A percentile compares a stretch with the other conserved stretches of the same genome.
These are phyloP conservation scores for Harpalus rufipes DNA, from an alignment of 2,888 invertebrate genomes.

Conservation along the genomic window DNA sequence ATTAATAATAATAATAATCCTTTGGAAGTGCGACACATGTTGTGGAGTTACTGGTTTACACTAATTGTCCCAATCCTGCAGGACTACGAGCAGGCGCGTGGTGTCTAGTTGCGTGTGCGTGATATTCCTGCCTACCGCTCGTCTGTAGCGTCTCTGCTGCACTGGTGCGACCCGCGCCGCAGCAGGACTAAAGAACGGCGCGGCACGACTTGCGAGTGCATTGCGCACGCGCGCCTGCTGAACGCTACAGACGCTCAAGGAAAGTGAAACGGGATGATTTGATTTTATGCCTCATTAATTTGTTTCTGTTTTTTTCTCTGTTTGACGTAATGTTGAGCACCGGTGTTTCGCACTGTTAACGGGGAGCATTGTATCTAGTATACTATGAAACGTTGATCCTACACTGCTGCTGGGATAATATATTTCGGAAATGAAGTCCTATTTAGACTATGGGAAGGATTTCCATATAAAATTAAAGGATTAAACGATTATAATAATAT, in stretches of 20 bases:
- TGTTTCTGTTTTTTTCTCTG: constrained; percentile 69
- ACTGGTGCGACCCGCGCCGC: constrained; percentile 61
- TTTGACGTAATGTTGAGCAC: constrained; percentile 74
- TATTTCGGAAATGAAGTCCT: too few species aligned
- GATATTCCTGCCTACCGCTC: constrained; percentile 66
- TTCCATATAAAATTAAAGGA: too few species aligned
- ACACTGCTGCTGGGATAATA: not conserved
- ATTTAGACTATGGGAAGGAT: too few species aligned
- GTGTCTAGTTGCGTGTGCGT: not conserved
- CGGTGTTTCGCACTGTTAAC: constrained; percentile 46
- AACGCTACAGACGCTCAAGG: constrained; percentile 75
- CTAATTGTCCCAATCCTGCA: constrained; percentile 29
- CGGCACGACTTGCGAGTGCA: constrained; percentile 76
- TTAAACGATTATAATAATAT: too few species aligned
- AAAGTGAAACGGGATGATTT: constrained; percentile 76
- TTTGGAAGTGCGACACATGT: not conserved
- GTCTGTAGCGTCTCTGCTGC: constrained; percentile 71
- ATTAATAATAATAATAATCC: constrained; percentile 18
- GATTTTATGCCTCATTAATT: constrained; percentile 75
- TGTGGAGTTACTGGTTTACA: not conserved
- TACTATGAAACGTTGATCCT: not conserved
- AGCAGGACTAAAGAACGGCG: constrained; percentile 59
- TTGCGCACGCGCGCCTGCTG: constrained; percentile 72
- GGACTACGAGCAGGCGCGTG: constrained; percentile 32
- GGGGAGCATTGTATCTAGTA: not conserved